Base-by-base conservation (phyloP, 2,888 invertebrate genomes). In the Halictus quadricinctus region DNA sequence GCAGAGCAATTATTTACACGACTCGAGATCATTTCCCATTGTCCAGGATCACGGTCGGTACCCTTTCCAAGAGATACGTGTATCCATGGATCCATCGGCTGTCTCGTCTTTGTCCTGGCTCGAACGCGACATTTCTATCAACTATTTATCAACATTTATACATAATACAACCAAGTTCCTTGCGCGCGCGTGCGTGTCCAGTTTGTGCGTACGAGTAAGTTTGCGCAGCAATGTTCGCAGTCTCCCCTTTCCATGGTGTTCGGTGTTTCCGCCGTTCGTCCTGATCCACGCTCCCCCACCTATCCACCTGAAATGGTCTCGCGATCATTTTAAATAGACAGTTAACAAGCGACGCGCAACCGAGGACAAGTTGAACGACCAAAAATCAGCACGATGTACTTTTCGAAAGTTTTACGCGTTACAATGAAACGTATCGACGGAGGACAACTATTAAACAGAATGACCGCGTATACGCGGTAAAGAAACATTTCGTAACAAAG, bases 121-220 rank as follows among this genome's bases (percentile, higher is more conserved):
- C 72, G 78, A 43, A 80, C 80, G 75, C 74, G 75, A 83, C 93
- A 93, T 92, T 91, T 89, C 93, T 94, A 94, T 88, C 89, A 92
- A 92, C 92, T 93, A 94, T 88, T 94, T 90, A 94, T 94, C 92
- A 93, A 94, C 94, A 94, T 94, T 94, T 94, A 94, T 94, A 94
- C 94, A 94, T 91, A 94, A 92, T 92, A 93, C 91, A 93, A 92
- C 87, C 92, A 90, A 92, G 88, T 90, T 90, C 86, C 87, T 89
- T 89, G 86, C 88, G 88, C 86, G 81, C 89, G 88, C 89, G 80
- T 89, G 88, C 89, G 80, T 89, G 88, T 88, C 87, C 89, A 87
- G 88, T 81, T 88, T 88, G 50, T 80, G 84, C 54, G 29, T 88
- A 82, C 81, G 72, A 73, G 83, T 88, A 88, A 86, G 87, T 86